These are phyloP conservation scores for Athetis lepigone DNA, from an alignment of 2,888 invertebrate genomes.

Conservation along the genomic window DNA sequence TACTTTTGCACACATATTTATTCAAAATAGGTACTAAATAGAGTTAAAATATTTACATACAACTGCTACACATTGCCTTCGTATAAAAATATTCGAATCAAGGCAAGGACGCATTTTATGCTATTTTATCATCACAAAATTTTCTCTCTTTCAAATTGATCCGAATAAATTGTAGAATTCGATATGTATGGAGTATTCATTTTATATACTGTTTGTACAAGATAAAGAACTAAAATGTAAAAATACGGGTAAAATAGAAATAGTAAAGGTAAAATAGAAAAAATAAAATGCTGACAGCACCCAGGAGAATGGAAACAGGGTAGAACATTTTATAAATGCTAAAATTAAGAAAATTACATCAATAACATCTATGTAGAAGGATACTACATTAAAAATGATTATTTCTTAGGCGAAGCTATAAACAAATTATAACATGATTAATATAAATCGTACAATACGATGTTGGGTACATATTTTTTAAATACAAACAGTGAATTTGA, in stretches of 20 bases:
- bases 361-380: slow-evolving; percentile 1
- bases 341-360: slow-evolving; percentile 11
- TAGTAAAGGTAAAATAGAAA: slow-evolving; percentile 5
- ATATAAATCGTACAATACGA: slow-evolving; percentile 25
- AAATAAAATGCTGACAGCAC: slow-evolving; percentile 73
- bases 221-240: slow-evolving; percentile 19
- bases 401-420: slow-evolving; percentile 20
- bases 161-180: slow-evolving; percentile 49
- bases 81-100: slow-evolving; percentile 51
- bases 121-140: slow-evolving; percentile 63
- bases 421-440: slow-evolving; percentile 32
- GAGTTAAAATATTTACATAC: slow-evolving; percentile 66
- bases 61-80: slow-evolving; percentile 51
- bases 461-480: background rate
- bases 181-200: slow-evolving; percentile 55
- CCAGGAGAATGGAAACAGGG: slow-evolving; percentile 42
- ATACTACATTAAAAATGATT: slow-evolving; percentile 14
- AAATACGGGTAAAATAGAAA: slow-evolving; percentile 11
- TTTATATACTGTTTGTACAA: slow-evolving; percentile 33
- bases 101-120: slow-evolving; percentile 84
- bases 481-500: slow-evolving; percentile 18
- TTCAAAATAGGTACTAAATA: slow-evolving; percentile 31
- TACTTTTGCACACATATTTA: slow-evolving; percentile 9
- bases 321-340: slow-evolving; percentile 14
- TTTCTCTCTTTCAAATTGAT: slow-evolving; percentile 42